Evolutionary conservation across 2,113 vertebrate genomes (phyloP).

Genomic region (Zosterops lateralis): DNA sequence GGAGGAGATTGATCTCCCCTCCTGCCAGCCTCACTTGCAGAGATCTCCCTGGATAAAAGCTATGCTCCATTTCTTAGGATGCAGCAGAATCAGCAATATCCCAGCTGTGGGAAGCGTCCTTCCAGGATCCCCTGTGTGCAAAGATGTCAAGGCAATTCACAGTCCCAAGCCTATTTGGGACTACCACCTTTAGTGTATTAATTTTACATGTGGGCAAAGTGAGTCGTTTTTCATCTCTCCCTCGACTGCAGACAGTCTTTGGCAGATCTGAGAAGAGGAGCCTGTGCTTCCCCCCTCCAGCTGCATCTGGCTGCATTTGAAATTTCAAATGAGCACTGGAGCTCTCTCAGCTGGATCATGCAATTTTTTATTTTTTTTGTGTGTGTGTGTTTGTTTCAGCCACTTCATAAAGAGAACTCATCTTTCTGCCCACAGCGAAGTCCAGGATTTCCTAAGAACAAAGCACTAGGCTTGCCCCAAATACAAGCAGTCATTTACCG

Average conservation of each 20-base stretch:
- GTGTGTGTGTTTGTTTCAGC: background rate
- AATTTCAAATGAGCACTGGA: background rate
- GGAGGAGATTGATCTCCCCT: background rate
- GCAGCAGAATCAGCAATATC: background rate
- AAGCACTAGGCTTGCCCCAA: background rate
- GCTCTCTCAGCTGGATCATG: background rate
- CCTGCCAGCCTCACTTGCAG: background rate
- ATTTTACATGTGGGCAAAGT: constrained; percentile 9
- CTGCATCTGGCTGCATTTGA: background rate
- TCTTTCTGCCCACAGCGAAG: background rate
- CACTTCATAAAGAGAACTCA: background rate
- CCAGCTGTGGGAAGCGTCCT: background rate
- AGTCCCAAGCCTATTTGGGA: background rate
- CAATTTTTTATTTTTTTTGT: background rate
- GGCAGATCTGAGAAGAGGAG: background rate
- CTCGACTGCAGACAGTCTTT: background rate
- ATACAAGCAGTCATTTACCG: background rate
- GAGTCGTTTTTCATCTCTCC: background rate
- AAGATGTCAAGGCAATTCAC: background rate
- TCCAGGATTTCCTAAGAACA: background rate
- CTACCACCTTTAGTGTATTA: constrained; percentile 15
- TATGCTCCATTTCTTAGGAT: background rate
- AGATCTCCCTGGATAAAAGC: background rate
- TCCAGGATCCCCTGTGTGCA: background rate
- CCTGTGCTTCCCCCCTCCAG: background rate